Evolutionary conservation across 30 jellyfish, hydroid and myxozoan species (phyloP).

Genomic region (Hydractinia echinata): DNA sequence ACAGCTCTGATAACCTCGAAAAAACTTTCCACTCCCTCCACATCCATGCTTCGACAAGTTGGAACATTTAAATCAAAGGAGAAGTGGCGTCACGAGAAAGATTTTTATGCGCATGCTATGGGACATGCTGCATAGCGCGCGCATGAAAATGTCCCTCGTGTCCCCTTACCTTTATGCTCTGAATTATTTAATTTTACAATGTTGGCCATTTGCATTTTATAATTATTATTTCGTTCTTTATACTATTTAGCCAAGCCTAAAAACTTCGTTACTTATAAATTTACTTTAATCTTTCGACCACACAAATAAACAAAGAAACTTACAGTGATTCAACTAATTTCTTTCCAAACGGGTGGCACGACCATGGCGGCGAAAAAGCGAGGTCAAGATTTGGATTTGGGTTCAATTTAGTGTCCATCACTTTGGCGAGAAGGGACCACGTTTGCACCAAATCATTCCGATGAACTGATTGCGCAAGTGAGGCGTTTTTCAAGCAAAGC

Average conservation of each 20-base stretch:
- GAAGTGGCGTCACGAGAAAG: too few relatives aligned
- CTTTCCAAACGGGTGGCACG: constrained; percentile 85
- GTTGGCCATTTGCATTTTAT: too few relatives aligned
- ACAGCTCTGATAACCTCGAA: too few relatives aligned
- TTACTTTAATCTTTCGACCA: background rate
- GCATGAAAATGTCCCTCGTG: too few relatives aligned
- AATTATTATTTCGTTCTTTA: background rate
- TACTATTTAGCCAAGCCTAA: background rate
- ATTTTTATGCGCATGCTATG: too few relatives aligned
- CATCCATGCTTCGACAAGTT: too few relatives aligned
- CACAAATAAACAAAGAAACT: constrained; percentile 14
- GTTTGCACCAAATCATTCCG: constrained; percentile 75
- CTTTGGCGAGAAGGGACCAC: constrained; percentile 78
- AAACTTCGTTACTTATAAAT: background rate
- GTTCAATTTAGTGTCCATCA: constrained; percentile 38
- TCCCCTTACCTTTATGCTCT: too few relatives aligned
- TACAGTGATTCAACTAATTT: constrained; percentile 65
- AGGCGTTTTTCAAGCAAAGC: constrained; percentile 51
- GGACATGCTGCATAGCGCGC: too few relatives aligned
- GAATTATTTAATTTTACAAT: too few relatives aligned
- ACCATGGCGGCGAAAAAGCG: constrained; percentile 63
- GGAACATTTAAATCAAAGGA: too few relatives aligned
- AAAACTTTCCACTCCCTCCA: too few relatives aligned
- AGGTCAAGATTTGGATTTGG: constrained; percentile 36
- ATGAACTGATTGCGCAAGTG: constrained; percentile 60